Percentiles rank a stretch among this genome's conserved stretches.
phyloP scores from a whole-genome alignment of 2,113 vertebrate species.

The Crocuta crocuta region DNA sequence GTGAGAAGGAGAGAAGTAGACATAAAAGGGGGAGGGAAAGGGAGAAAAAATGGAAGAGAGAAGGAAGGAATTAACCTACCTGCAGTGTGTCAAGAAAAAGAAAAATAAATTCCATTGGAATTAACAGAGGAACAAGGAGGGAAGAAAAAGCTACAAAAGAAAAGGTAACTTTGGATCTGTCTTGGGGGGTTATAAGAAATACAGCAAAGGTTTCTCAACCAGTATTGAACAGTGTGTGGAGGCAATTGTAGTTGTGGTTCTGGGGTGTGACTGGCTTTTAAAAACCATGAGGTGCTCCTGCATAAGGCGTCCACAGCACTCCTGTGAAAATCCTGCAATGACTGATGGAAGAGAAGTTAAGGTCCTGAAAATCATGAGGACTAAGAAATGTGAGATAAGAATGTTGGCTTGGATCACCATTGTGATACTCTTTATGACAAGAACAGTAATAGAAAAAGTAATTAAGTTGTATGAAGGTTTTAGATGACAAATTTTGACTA shows the following conservation, averaged over 20 bases:
- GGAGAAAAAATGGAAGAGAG: no score
- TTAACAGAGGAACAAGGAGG: background rate
- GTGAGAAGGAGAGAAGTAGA: background rate
- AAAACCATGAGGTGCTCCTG: background rate
- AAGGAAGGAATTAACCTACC: background rate
- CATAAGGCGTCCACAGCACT: background rate
- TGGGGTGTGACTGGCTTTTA: background rate
- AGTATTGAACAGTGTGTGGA: background rate
- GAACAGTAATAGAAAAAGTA: background rate
- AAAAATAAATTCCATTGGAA: background rate
- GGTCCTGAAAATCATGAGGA: background rate
- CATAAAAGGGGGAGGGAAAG: rapidly evolving
- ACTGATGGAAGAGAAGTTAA: background rate
- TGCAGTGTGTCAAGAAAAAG: background rate
- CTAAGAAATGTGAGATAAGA: background rate
- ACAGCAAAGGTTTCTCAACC: background rate
- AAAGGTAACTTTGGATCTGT: background rate
- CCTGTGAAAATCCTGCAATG: background rate
- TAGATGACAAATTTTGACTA: background rate
- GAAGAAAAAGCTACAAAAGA: background rate
- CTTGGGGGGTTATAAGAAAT: background rate
- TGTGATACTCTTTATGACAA: background rate
- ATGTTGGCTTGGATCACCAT: background rate
- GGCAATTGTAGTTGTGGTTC: background rate
- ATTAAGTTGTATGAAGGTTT: background rate